These are phyloP conservation scores for Erebia ligea DNA, from an alignment of 2,888 invertebrate species.

Conservation along the genomic window DNA sequence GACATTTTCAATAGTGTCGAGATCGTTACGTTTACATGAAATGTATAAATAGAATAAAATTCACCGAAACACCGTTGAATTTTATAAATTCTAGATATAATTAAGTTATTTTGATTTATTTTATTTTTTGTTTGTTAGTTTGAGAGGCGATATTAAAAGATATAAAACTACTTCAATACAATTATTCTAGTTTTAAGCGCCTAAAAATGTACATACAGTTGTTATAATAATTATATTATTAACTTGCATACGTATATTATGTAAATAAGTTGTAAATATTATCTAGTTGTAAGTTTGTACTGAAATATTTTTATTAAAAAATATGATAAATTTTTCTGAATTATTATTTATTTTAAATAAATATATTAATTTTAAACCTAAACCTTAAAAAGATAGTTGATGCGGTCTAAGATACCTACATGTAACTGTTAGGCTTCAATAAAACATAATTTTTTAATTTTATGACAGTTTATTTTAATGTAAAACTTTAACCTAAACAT, in stretches of 20 bases:
- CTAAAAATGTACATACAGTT: constrained; percentile 33
- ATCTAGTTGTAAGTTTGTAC: constrained; percentile 51
- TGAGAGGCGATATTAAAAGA: constrained; percentile 1
- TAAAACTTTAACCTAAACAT: neutral
- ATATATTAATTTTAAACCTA: too few relatives aligned
- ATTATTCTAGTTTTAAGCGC: constrained; percentile 7
- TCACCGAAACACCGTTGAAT: constrained; percentile 3
- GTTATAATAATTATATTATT: constrained; percentile 5
- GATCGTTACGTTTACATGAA: neutral
- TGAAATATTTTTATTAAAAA: constrained; percentile 43
- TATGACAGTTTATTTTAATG: neutral
- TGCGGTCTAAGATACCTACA: neutral
- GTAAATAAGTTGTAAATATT: constrained; percentile 75
- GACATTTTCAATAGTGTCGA: neutral
- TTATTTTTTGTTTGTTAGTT: constrained; percentile 14
- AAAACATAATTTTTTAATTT: constrained; percentile 15
- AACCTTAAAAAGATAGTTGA: neutral
- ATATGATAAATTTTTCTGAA: constrained; percentile 8
- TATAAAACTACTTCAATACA: neutral
- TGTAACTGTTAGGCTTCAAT: neutral
- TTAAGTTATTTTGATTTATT: constrained; percentile 13
- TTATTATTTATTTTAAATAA: too few relatives aligned
- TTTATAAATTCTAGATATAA: constrained; percentile 10
- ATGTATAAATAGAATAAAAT: neutral
- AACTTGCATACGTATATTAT: constrained; percentile 47